Evolutionary conservation across 2,113 vertebrate species (phyloP).

Genomic region (human (Homo sapiens)): GRCh38 chr1:114227501-114228000

Average conservation of each 20-base stretch:
- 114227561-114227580: too few relatives aligned
- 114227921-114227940: background rate
- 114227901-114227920: background rate
- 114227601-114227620: background rate
- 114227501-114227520: background rate
- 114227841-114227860: background rate
- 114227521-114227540: background rate
- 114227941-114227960: background rate
- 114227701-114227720: background rate
- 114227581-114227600: too few relatives aligned
- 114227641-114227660: background rate
- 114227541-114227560: background rate
- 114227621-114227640: background rate
- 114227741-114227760: background rate
- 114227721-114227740: background rate
- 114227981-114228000: background rate
- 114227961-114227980: background rate
- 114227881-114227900: background rate
- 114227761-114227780: background rate
- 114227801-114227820: accelerated
- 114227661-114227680: background rate
- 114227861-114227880: accelerated
- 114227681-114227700: background rate
- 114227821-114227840: background rate
- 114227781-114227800: accelerated